Conservation (phyloP, 2,888 invertebrate species). For the Boloria selene region DNA sequence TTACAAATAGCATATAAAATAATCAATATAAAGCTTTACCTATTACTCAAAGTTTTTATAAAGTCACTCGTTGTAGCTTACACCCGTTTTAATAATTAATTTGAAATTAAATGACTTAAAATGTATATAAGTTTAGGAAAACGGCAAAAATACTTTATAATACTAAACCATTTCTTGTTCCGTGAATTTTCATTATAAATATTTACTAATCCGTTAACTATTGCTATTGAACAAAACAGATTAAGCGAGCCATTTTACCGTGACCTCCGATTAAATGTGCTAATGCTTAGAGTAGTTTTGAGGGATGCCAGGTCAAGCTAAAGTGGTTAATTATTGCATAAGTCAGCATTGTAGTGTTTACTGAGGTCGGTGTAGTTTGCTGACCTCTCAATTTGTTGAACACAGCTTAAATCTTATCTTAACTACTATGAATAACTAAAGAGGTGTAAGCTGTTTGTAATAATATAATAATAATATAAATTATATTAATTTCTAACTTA, state of each 20-base stretch:
- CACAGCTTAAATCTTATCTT: conserved; percentile 50
- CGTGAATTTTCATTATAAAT: conserved; percentile 27
- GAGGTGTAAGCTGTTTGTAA: background rate
- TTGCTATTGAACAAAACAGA: conserved; percentile 39
- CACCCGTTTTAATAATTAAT: too few species aligned
- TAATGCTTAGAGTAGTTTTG: conserved; percentile 28
- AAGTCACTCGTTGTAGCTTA: too few species aligned
- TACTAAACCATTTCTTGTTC: background rate
- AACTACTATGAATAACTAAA: conserved; percentile 39
- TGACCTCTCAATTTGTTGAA: conserved; percentile 65
- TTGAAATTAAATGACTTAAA: too few species aligned
- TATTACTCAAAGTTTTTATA: too few species aligned
- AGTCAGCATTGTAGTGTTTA: conserved; percentile 55
- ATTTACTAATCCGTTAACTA: conserved; percentile 36
- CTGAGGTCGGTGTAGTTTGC: conserved; percentile 55
- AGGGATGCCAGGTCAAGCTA: conserved; percentile 38
- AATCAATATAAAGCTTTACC: too few species aligned
- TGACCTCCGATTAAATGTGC: conserved; percentile 28
- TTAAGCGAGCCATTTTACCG: conserved; percentile 34
- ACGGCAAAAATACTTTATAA: background rate
- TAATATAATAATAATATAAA: background rate
- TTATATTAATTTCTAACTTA: background rate
- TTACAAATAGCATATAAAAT: too few species aligned
- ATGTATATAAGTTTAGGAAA: too few species aligned
- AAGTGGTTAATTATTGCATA: conserved; percentile 50